A percentile compares a stretch with the other conserved stretches of the same genome.
These are phyloP conservation scores for Macroramphosus scolopax DNA, from an alignment of 2,797 vertebrate species.

Conservation along the genomic window DNA sequence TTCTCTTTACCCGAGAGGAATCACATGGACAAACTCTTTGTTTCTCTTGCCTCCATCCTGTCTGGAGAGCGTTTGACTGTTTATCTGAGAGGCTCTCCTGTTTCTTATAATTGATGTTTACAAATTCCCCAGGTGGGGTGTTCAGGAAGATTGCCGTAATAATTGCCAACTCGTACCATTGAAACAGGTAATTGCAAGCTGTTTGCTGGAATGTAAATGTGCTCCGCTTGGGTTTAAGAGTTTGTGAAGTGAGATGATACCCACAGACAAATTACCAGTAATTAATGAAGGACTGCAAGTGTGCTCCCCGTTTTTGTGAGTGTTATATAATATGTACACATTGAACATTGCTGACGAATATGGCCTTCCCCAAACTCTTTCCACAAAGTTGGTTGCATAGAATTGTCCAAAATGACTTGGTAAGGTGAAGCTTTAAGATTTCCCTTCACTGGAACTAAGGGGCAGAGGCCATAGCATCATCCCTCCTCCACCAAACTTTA, in stretches of 20 bases:
- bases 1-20: too few species aligned
- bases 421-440: too few species aligned
- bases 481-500: too few species aligned
- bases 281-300: slow-evolving; percentile 31
- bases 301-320: too few species aligned
- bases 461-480: too few species aligned
- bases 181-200: slow-evolving; percentile 55
- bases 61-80: slow-evolving; percentile 18
- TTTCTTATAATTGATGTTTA: slow-evolving; percentile 67
- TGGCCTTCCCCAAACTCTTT: too few species aligned
- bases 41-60: not conserved
- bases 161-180: slow-evolving; percentile 59
- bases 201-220: slow-evolving; percentile 52
- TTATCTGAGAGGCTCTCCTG: slow-evolving; percentile 42
- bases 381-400: too few species aligned
- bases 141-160: slow-evolving; percentile 67
- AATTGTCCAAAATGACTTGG: too few species aligned
- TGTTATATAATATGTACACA: too few species aligned
- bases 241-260: slow-evolving; percentile 34
- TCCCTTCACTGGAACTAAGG: too few species aligned
- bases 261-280: slow-evolving; percentile 28
- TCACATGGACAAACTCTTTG: too few species aligned
- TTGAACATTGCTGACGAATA: too few species aligned
- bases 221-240: slow-evolving; percentile 38
- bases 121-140: slow-evolving; percentile 55